Evolutionary conservation across 1,140 invertebrate species (phyloP).

Genomic region (Macrosteles quadrilineatus): DNA sequence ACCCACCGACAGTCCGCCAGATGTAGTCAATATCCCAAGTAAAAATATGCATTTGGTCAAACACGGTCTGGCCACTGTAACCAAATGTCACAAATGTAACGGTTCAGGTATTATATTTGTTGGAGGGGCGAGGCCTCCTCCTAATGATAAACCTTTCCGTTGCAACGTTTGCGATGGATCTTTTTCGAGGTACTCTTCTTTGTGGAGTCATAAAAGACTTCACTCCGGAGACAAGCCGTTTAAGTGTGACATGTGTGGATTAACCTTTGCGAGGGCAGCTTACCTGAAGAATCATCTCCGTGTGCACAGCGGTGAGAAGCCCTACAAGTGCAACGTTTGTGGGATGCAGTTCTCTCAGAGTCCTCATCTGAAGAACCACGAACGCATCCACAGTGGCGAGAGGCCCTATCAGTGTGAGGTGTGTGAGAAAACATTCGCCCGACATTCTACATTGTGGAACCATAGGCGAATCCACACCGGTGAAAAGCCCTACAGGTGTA

Average conservation of each 20-base stretch:
- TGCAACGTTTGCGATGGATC: conserved; percentile 80
- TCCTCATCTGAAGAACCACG: conserved; percentile 90
- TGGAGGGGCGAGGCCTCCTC: conserved; percentile 51
- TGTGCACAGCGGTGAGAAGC: conserved; percentile 78
- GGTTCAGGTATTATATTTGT: conserved; percentile 83
- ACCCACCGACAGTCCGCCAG: conserved; percentile 13
- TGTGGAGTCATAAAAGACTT: conserved; percentile 83
- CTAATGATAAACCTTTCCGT: conserved; percentile 77
- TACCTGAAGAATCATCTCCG: conserved; percentile 90
- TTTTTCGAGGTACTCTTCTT: conserved; percentile 65
- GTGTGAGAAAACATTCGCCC: conserved; percentile 86
- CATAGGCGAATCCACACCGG: conserved; percentile 94
- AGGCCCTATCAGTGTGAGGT: conserved; percentile 90
- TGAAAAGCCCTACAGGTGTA: conserved; percentile 85
- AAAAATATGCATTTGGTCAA: conserved; percentile 79
- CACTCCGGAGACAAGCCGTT: conserved; percentile 88
- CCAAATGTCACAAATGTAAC: conserved; percentile 85
- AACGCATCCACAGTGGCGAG: conserved; percentile 87
- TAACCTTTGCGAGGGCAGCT: conserved; percentile 89
- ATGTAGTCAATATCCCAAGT: conserved; percentile 15
- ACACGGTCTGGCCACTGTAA: conserved; percentile 76
- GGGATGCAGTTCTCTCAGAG: conserved; percentile 85
- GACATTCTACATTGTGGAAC: conserved; percentile 85
- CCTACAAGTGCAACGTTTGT: conserved; percentile 84
- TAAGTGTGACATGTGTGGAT: conserved; percentile 89